Percentiles rank a stretch among this genome's conserved stretches.
Conservation (phyloP, 2,888 invertebrate species). For the Lasiommata megera region DNA sequence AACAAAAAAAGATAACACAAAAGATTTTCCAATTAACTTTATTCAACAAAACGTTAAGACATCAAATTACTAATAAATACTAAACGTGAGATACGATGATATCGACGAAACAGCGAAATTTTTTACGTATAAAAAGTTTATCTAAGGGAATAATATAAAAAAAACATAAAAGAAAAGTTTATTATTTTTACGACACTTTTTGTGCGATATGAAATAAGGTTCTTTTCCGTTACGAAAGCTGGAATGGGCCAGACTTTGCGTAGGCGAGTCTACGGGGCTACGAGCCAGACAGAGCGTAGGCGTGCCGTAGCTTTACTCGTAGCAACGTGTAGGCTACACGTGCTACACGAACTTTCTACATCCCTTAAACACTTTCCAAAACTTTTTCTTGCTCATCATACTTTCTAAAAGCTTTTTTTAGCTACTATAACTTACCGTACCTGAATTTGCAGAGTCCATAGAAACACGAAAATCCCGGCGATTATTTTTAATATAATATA, state of each 20-base stretch:
- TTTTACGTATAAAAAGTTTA: too few relatives aligned
- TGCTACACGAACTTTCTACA: slow-evolving; percentile 32
- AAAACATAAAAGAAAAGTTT: too few relatives aligned
- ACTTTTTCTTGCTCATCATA: background rate
- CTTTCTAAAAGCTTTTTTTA: slow-evolving; percentile 15
- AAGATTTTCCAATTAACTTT: too few relatives aligned
- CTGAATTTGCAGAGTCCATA: background rate
- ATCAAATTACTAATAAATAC: too few relatives aligned
- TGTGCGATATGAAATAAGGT: slow-evolving; percentile 22
- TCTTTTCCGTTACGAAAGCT: slow-evolving; percentile 37
- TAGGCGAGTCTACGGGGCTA: slow-evolving; percentile 76
- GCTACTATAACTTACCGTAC: slow-evolving; percentile 12
- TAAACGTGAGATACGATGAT: too few relatives aligned
- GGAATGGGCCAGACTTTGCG: slow-evolving; percentile 51
- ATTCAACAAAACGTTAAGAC: too few relatives aligned
- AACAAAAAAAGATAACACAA: too few relatives aligned
- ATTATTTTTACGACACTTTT: too few relatives aligned
- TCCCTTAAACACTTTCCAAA: background rate
- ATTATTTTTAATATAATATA: background rate
- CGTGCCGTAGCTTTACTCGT: slow-evolving; percentile 65
- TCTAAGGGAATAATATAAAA: too few relatives aligned
- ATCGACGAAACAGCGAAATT: too few relatives aligned
- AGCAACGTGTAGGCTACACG: slow-evolving; percentile 50
- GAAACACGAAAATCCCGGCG: slow-evolving; percentile 9
- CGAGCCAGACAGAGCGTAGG: slow-evolving; percentile 72